Percentiles rank a stretch among this genome's conserved stretches.
Conservation (phyloP, 2,888 invertebrate species). For the Dicycla oo region DNA sequence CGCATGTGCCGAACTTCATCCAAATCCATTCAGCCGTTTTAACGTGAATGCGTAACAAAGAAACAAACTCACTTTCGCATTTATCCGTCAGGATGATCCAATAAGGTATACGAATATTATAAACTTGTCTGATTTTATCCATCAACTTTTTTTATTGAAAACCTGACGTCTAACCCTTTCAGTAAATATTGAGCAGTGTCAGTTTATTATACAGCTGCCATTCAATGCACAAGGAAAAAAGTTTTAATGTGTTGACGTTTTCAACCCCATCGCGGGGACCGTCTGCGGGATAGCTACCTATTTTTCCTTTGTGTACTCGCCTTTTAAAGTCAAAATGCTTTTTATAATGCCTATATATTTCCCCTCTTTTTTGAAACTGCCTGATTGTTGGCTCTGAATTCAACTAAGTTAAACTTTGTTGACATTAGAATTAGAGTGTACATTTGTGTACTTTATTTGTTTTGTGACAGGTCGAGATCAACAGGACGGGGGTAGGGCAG, state of each 20-base stretch:
- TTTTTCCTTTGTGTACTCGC: constrained; percentile 20
- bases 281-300: background rate
- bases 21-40: too few relatives aligned
- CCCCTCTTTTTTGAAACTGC: constrained; percentile 1
- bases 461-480: background rate
- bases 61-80: too few relatives aligned
- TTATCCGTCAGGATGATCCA: too few relatives aligned
- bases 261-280: constrained; percentile 27
- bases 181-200: constrained; percentile 4
- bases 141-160: constrained; percentile 10
- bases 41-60: too few relatives aligned
- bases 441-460: background rate
- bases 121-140: background rate
- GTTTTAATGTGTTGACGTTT: constrained; percentile 44
- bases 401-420: constrained; percentile 1
- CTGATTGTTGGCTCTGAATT: constrained; percentile 4
- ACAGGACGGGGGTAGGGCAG: too few relatives aligned
- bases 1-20: too few relatives aligned
- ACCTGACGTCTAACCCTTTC: constrained; percentile 4
- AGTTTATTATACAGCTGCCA: constrained; percentile 23
- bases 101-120: too few relatives aligned
- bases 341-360: constrained; percentile 6
- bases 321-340: constrained; percentile 7
- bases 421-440: background rate
- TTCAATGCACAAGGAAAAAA: constrained; percentile 28